Evolutionary conservation across 2,797 vertebrate species (phyloP).

Genomic region (Dromococcyx pavoninus): DNA sequence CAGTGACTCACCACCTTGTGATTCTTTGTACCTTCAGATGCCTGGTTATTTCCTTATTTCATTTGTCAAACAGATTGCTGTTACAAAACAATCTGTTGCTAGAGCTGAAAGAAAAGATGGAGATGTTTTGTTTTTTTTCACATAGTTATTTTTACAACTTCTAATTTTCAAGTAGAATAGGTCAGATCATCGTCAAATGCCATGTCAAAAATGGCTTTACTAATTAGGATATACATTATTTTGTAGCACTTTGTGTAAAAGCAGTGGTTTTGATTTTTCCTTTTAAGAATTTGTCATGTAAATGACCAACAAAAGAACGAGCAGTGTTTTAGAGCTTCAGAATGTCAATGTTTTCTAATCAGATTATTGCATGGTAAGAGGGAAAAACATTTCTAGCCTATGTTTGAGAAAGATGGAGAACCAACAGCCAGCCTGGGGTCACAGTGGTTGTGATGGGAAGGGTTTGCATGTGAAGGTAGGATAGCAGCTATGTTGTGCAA

Average conservation of each 20-base stretch:
- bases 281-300: not conserved
- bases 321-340: not conserved
- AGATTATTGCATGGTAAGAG: not conserved
- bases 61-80: slow-evolving; percentile 14
- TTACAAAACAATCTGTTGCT: slow-evolving; percentile 24
- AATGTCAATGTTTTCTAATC: not conserved
- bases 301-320: not conserved
- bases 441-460: not conserved
- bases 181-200: not conserved
- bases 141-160: not conserved
- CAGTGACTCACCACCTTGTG: slow-evolving; percentile 22
- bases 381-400: not conserved
- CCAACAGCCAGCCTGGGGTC: not conserved
- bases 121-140: not conserved
- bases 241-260: not conserved
- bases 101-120: not conserved
- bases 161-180: not conserved
- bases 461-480: not conserved
- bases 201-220: not conserved
- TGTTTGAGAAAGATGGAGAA: not conserved
- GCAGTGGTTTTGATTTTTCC: not conserved
- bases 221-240: not conserved
- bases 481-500: not conserved
- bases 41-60: not conserved
- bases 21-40: slow-evolving; percentile 3